A percentile compares a stretch with the other conserved stretches of the same genome.
Evolutionary conservation across 1,140 invertebrate species (phyloP).

Genomic region (Neodiprion pinetum): DNA sequence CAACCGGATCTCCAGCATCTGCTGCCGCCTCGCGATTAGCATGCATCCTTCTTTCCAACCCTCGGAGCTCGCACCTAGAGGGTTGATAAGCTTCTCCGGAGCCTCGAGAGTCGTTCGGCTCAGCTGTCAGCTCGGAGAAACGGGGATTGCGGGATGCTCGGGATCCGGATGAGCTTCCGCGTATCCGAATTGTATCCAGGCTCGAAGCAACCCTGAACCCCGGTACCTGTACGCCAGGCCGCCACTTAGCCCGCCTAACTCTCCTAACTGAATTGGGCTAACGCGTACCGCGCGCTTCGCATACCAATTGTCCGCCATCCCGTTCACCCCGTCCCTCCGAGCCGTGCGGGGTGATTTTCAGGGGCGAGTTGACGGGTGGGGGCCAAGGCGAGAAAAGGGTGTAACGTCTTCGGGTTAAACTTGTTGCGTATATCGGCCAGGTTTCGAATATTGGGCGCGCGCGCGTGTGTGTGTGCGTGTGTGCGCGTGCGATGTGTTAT

Average conservation of each 20-base stretch:
- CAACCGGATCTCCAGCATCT: too few species aligned
- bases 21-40: too few species aligned
- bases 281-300: neutral
- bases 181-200: too few species aligned
- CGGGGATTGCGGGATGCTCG: too few species aligned
- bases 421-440: neutral
- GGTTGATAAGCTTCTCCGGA: too few species aligned
- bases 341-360: too few species aligned
- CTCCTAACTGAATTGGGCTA: slow-evolving; percentile 2
- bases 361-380: neutral
- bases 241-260: neutral
- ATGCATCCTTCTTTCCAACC: too few species aligned
- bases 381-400: neutral
- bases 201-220: too few species aligned
- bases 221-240: neutral
- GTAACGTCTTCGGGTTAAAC: neutral
- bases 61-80: too few species aligned
- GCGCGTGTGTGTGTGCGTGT: slow-evolving; percentile 15
- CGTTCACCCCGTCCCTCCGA: neutral
- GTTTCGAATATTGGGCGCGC: neutral
- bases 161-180: too few species aligned
- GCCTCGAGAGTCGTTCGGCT: too few species aligned
- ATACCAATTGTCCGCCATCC: neutral
- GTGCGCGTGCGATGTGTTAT: slow-evolving; percentile 2
- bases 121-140: too few species aligned